Percentiles rank a stretch among this genome's conserved stretches.
Evolutionary conservation across 92 coral and sea anemone species (phyloP).

Genomic region (Chrysogorgia sp.): DNA sequence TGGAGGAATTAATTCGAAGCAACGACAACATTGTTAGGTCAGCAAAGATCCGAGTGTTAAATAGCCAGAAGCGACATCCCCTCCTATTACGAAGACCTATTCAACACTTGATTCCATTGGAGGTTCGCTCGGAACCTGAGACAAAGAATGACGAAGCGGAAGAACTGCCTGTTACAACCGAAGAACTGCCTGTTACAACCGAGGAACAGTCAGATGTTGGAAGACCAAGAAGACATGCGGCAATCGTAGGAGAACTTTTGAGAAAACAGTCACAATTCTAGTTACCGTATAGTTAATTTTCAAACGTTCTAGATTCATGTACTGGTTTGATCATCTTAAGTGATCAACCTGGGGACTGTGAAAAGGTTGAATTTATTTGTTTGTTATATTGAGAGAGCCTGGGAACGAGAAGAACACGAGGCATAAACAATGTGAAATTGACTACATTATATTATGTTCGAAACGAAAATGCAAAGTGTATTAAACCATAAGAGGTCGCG

Average conservation of each 20-base stretch:
- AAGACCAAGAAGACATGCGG: too few relatives aligned
- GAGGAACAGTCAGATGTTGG: too few relatives aligned
- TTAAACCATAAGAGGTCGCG: too few relatives aligned
- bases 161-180: background rate
- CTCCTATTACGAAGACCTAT: conserved; percentile 13
- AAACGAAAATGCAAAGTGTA: too few relatives aligned
- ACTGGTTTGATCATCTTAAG: background rate
- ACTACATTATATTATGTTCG: too few relatives aligned
- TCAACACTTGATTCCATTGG: conserved; percentile 19
- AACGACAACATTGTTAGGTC: conserved; percentile 15
- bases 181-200: background rate
- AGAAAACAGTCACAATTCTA: background rate
- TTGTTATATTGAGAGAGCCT: too few relatives aligned
- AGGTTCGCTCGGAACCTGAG: conserved; percentile 9
- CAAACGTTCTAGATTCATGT: background rate
- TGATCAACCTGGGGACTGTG: conserved; percentile 20
- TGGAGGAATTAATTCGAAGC: conserved; percentile 16
- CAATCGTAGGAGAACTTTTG: background rate
- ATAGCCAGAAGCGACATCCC: background rate
- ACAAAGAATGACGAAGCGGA: background rate
- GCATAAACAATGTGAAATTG: too few relatives aligned
- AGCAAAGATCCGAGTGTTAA: conserved; percentile 23
- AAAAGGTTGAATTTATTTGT: too few relatives aligned
- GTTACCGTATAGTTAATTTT: background rate
- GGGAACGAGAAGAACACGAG: too few relatives aligned